Evolutionary conservation across 2,888 invertebrate genomes (phyloP).

Genomic region (Campoplex capitator): DNA sequence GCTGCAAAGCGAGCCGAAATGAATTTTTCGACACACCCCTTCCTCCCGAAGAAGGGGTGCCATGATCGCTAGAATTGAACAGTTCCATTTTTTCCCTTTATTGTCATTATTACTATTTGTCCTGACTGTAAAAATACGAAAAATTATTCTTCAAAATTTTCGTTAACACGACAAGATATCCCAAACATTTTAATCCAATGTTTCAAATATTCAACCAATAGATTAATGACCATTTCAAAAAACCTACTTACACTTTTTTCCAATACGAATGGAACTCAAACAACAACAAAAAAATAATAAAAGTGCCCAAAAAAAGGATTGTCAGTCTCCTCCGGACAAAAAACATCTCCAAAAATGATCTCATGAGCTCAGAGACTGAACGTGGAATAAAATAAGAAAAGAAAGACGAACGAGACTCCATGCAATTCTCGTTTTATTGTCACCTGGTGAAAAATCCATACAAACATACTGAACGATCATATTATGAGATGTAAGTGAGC

Average conservation of each 20-base stretch:
- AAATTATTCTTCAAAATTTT: background rate
- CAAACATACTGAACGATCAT: background rate
- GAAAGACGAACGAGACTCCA: background rate
- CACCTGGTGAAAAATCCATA: background rate
- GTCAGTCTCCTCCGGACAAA: background rate
- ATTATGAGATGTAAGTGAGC: background rate
- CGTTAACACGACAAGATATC: background rate
- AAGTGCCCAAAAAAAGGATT: background rate
- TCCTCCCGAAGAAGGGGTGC: conserved; percentile 53
- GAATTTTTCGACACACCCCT: conserved; percentile 63
- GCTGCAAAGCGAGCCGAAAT: conserved; percentile 47
- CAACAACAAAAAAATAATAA: background rate
- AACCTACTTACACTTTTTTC: no score
- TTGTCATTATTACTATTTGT: background rate
- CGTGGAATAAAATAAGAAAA: background rate
- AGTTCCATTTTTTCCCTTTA: conserved; percentile 17
- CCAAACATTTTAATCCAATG: background rate
- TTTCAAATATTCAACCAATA: background rate
- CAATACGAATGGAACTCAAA: no score
- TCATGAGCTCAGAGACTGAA: background rate
- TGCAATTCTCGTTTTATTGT: background rate
- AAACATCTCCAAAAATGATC: background rate
- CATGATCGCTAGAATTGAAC: conserved; percentile 40
- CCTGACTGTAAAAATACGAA: background rate
- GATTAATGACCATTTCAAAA: no score